These are phyloP conservation scores for Plebejus melissa DNA, from an alignment of 2,888 invertebrate species.

Conservation along the genomic window DNA sequence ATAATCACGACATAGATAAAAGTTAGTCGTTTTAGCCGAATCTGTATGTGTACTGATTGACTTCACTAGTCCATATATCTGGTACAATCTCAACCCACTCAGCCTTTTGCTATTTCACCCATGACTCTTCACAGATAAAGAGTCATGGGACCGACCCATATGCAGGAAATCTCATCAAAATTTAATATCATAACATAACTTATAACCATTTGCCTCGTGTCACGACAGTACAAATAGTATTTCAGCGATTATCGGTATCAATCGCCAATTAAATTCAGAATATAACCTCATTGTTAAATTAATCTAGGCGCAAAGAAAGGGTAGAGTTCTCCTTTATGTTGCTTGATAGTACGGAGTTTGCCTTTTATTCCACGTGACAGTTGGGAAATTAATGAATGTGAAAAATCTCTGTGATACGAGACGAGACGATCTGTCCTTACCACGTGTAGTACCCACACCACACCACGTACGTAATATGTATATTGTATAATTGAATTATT, in stretches of 20 bases:
- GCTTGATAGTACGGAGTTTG: slow-evolving; percentile 9
- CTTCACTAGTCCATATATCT: too few relatives aligned
- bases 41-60: too few relatives aligned
- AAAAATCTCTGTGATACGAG: slow-evolving; percentile 13
- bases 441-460: neutral
- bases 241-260: neutral
- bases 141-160: too few relatives aligned
- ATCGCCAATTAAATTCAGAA: neutral
- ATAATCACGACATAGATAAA: neutral
- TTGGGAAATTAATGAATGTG: slow-evolving; percentile 4
- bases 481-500: neutral
- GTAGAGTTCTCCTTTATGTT: neutral
- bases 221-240: neutral
- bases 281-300: neutral
- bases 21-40: neutral
- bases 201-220: neutral
- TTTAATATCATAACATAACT: neutral
- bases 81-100: too few relatives aligned
- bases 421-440: neutral
- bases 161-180: too few relatives aligned
- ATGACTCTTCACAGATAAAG: too few relatives aligned
- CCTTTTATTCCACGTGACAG: slow-evolving; percentile 16
- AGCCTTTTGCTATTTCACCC: too few relatives aligned
- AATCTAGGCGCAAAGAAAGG: neutral
- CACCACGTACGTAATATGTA: neutral